These are phyloP conservation scores for Spinus pinus DNA, from an alignment of 2,797 vertebrate species.

Conservation along the genomic window DNA sequence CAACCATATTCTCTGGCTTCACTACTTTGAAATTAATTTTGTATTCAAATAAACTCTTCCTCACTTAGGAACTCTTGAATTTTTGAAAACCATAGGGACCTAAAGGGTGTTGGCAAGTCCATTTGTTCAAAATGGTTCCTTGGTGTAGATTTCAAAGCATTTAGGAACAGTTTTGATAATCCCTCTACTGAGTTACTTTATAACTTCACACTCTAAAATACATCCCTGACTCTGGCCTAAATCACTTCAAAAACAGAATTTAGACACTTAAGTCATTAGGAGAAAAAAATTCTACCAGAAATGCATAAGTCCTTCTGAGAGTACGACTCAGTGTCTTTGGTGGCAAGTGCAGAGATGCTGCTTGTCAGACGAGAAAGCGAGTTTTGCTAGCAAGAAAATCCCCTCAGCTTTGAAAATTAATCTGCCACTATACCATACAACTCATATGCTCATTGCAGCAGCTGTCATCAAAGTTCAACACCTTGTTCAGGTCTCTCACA, in stretches of 20 bases:
- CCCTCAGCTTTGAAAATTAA: neutral
- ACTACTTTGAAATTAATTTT: neutral
- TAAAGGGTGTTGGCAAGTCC: neutral
- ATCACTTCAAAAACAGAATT: neutral
- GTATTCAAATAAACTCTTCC: neutral
- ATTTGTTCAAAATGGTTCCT: neutral
- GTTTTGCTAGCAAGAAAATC: neutral
- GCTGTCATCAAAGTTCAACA: neutral
- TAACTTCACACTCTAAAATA: neutral
- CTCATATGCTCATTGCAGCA: neutral
- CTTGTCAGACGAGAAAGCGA: neutral
- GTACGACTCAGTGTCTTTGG: neutral
- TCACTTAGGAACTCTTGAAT: neutral
- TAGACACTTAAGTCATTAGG: neutral
- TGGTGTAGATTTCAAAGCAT: neutral
- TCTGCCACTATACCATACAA: neutral
- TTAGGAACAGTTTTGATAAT: neutral
- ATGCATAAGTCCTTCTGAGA: accelerated
- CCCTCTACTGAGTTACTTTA: neutral
- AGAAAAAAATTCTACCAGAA: neutral
- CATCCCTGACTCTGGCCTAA: neutral
- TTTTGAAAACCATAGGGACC: neutral
- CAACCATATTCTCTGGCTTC: neutral
- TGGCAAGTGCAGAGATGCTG: neutral
- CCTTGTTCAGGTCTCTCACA: neutral